phyloP scores from a whole-genome alignment of 2,113 vertebrate species.

The Dinomys branickii region DNA sequence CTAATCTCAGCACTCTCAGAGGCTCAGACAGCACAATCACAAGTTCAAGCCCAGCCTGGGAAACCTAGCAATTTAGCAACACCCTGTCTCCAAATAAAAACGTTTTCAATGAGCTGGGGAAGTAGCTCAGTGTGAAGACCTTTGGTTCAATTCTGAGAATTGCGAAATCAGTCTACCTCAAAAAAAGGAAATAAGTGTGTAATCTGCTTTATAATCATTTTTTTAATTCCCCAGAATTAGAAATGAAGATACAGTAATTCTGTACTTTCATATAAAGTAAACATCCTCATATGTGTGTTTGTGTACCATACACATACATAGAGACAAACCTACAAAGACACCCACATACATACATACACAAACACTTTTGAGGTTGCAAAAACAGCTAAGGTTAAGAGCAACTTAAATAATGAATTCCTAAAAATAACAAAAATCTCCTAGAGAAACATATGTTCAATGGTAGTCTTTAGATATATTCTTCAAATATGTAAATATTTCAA shows the following conservation, averaged over 20 bases:
- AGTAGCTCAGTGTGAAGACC: background rate
- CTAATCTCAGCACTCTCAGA: background rate
- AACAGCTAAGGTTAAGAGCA: background rate
- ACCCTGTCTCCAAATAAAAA: background rate
- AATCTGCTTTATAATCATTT: background rate
- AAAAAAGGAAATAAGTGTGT: background rate
- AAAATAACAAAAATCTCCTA: background rate
- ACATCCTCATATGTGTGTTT: background rate
- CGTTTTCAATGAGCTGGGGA: background rate
- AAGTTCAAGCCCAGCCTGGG: background rate
- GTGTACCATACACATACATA: background rate
- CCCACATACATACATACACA: background rate
- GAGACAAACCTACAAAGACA: background rate
- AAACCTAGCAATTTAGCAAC: background rate
- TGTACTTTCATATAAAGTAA: conserved; percentile 27
- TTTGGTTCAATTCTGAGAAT: background rate
- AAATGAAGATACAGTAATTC: background rate
- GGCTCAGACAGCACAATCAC: background rate
- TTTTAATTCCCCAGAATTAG: background rate
- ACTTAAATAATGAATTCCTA: background rate
- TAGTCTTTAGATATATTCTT: background rate
- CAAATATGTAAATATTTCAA: background rate
- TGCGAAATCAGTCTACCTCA: background rate
- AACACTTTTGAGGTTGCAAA: background rate
- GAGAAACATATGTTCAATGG: background rate